Evolutionary conservation across 2,888 invertebrate genomes (phyloP), one percentile per base, ranked within the genome.

Genomic region (Lepidocyrtinus sp.): DNA sequence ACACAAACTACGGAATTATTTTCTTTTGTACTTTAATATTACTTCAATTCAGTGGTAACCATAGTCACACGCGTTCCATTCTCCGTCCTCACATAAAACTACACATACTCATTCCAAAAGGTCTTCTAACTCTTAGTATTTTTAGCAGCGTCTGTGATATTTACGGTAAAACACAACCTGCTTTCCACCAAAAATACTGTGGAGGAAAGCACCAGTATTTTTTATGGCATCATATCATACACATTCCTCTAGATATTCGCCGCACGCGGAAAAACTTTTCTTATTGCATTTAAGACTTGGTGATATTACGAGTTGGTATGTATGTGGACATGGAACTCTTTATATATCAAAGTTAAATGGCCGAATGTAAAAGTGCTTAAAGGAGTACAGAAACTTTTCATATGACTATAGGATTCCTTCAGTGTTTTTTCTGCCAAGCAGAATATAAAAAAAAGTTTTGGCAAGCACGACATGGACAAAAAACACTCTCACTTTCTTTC

Each of bases 401-500:
- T n/a, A n/a, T n/a, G n/a, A n/a, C n/a, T n/a, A n/a, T n/a, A n/a
- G n/a, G n/a, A n/a, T n/a, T n/a, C n/a, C n/a, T n/a, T n/a, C n/a
- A n/a, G n/a, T n/a, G n/a, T n/a, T n/a, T n/a, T n/a, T n/a, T n/a
- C n/a, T n/a, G n/a, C n/a, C n/a, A n/a, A n/a, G n/a, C n/a, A n/a
- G n/a, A n/a, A n/a, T n/a, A n/a, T n/a, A n/a, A n/a, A n/a, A n/a
- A n/a, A n/a, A n/a, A n/a, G n/a, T 50, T 50, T 50, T 50, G 50
- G 50, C 50, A 50, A 50, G 50, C 50, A 50, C 64, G 71, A 22
- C 77, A 78, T 72, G 72, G 72, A 78, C 65, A 78, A 71, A 50
- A 68, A 78, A 78, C 72, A 78, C 77, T 78, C 77, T 78, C 77
- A 78, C 77, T 78, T 78, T 78, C 72, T 59, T 72, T 67, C 70